Conservation (phyloP, 1,140 invertebrate genomes). For the Phymorhynchus buccinoides region DNA sequence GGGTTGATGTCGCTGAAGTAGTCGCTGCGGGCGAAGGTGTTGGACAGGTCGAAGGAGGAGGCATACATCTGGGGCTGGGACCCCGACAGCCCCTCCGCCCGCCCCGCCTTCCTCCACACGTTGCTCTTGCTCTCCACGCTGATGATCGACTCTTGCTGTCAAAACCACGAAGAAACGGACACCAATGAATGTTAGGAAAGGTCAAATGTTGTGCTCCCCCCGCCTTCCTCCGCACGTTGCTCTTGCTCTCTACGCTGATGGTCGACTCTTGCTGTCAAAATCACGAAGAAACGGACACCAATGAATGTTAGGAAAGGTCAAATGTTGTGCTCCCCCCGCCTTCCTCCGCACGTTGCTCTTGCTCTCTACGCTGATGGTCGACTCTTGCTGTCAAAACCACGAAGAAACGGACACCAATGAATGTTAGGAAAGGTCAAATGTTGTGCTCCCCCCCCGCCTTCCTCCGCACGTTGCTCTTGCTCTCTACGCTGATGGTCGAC, state of each 20-base stretch:
- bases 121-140: constrained; percentile 38
- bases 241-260: constrained; percentile 38
- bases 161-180: too few species aligned
- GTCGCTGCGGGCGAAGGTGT: constrained; percentile 69
- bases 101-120: constrained; percentile 25
- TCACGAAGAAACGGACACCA: too few species aligned
- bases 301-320: too few species aligned
- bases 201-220: too few species aligned
- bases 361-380: constrained; percentile 43
- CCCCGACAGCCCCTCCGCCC: constrained; percentile 38
- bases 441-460: background rate
- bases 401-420: too few species aligned
- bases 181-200: too few species aligned
- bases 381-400: constrained; percentile 66
- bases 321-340: background rate
- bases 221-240: constrained; percentile 20
- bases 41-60: constrained; percentile 68
- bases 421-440: too few species aligned
- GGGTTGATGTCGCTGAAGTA: constrained; percentile 91
- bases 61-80: constrained; percentile 52
- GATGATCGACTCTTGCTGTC: constrained; percentile 61
- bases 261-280: constrained; percentile 64
- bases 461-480: constrained; percentile 32
- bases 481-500: constrained; percentile 47
- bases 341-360: constrained; percentile 31